Evolutionary conservation across 2,797 vertebrate species (phyloP), one percentile per base, ranked within the genome.

Genomic region (Liasis olivaceus): DNA sequence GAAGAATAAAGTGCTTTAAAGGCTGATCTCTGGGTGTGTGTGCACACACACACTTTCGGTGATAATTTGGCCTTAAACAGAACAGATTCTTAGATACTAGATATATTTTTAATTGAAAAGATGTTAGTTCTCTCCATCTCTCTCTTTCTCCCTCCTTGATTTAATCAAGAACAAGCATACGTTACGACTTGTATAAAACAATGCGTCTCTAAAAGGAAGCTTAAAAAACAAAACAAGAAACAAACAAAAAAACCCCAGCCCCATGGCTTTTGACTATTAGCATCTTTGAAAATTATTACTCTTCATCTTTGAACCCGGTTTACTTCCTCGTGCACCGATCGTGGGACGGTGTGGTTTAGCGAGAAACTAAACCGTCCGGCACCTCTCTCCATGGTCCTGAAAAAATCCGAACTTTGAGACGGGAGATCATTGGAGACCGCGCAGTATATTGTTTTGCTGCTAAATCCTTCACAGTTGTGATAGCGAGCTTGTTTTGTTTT

Each of bases 331-430:
- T 20, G 24, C 5, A 51, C n/a, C 58, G 58, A 15, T 42, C 42
- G 58, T n/a, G 31, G 20, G 22, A 72, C 9, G 0, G 63, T 8
- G 72, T 22, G 20, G 36, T 47, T 81, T 81, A 24, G 42, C 20
- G n/a, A 28, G 90, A 91, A 81, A 51, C 64, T 17, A 51, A 72
- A 88, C 14, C 1, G 14, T 31, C 24, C 47, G n/a, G 88, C 0
- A 47, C 90, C 95, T 95, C 97, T 97, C 96, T 97, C 97, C 97
- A 96, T 96, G 96, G 96, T 97, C 90, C 97, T 97, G 96, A 91
- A 91, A 59, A 15, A 31, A 2, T 5, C 24, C 59, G 24, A 42
- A 47, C 59, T 87, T 69, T 51, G 0, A 24, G 7, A 9, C 5
- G 4, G 5, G 24, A 15, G 4, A 59, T 28, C 5, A 3, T 91